phyloP scores from a whole-genome alignment of 2,888 invertebrate genomes.

The Linyphia triangularis region DNA sequence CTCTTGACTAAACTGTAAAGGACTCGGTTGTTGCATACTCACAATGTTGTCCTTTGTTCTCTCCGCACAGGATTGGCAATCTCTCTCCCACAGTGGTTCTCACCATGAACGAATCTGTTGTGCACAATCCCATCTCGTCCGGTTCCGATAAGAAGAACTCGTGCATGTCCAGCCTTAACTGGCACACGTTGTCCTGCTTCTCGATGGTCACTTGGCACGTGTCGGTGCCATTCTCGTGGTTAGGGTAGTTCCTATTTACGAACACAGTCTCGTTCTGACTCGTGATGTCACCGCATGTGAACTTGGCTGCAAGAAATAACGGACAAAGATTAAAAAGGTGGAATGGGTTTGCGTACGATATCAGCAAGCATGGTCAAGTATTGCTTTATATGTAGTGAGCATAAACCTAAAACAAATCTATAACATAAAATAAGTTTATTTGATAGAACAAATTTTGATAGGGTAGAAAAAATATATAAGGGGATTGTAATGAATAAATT shows the following conservation, averaged over 20 bases:
- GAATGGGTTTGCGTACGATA: not conserved
- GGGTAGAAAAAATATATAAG: too few species aligned
- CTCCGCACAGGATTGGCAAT: slow-evolving; percentile 89
- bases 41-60: slow-evolving; percentile 91
- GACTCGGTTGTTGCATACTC: slow-evolving; percentile 77
- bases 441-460: too few species aligned
- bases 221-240: slow-evolving; percentile 87
- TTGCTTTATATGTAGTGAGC: too few species aligned
- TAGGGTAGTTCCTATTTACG: slow-evolving; percentile 84
- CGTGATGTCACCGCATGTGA: slow-evolving; percentile 80
- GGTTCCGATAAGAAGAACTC: slow-evolving; percentile 82
- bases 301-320: slow-evolving; percentile 84
- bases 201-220: slow-evolving; percentile 91
- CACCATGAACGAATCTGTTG: slow-evolving; percentile 88
- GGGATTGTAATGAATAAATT: too few species aligned
- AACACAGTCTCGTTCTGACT: slow-evolving; percentile 74
- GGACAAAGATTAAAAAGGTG: not conserved
- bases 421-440: too few species aligned
- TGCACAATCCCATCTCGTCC: slow-evolving; percentile 84
- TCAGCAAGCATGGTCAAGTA: too few species aligned
- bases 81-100: slow-evolving; percentile 77
- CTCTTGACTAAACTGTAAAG: too few species aligned
- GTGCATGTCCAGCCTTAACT: slow-evolving; percentile 88
- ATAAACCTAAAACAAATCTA: too few species aligned
- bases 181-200: slow-evolving; percentile 90